Evolutionary conservation across 1,140 invertebrate species (phyloP), one percentile per base, ranked within the genome.

Genomic region (Ceratosolen solmsi): DNA sequence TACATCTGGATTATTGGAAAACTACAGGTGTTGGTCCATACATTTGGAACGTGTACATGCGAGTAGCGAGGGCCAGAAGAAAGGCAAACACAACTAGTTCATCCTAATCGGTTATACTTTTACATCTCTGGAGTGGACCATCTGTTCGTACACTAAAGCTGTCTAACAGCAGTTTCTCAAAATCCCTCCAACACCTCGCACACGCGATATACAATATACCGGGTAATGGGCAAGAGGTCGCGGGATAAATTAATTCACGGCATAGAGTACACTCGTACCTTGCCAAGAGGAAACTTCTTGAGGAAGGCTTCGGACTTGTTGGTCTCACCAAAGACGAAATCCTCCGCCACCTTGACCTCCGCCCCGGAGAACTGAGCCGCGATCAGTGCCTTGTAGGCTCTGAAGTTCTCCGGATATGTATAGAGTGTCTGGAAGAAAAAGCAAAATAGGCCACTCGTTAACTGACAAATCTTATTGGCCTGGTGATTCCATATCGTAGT

Each of bases 361-460:
- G 94, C 94, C 85, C 97, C 97, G 84, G 97, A 97, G 93, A 96
- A 99, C 91, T 98, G 94, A 89, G 98, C 97, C 86, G 98, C 98
- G 89, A 99, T 97, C 87, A 99, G 94, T 87, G 95, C 96, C 93
- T 99, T 99, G 89, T 95, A 96, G 84, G 96, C 96, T 89, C 98
- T 95, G 94, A 98, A 98, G 94, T 98, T 99, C 92, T 97, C 96
- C 85, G 96, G 95, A 93, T 98, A 99, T 87, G 97, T 98, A 93
- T 98, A 99, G 88, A 99, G 94, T 90, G 96, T 98, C 97, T 98
- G 93, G 54, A 95, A 94, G 90, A 38, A 82, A 49, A 38, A 74
- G 54, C 36, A 82, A 84, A 81, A 63, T 65, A 60, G 65, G 2
- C 38, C 2, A 5, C 27, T 83, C 49, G 58, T 27, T 76, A 65